These are phyloP conservation scores for Toxotes chatareus DNA, from an alignment of 2,113 vertebrate genomes.

Conservation along the genomic window DNA sequence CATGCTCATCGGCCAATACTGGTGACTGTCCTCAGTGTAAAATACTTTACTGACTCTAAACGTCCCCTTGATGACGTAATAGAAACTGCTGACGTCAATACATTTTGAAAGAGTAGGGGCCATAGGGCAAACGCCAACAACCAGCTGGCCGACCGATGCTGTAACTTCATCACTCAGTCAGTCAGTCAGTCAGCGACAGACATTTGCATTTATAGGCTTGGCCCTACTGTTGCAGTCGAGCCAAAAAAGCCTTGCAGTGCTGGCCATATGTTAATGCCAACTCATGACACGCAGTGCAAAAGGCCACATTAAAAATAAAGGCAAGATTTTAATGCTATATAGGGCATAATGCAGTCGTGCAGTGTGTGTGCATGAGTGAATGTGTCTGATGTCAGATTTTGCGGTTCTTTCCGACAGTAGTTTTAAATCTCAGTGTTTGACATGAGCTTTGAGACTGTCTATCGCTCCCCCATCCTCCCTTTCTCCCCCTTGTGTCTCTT, in stretches of 20 bases:
- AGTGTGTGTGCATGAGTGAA: not conserved
- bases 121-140: too few relatives aligned
- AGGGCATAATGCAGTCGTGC: not conserved
- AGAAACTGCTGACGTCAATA: too few relatives aligned
- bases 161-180: too few relatives aligned
- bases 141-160: too few relatives aligned
- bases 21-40: too few relatives aligned
- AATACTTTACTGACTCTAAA: too few relatives aligned
- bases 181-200: too few relatives aligned
- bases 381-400: slow-evolving; percentile 54
- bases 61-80: too few relatives aligned
- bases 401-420: slow-evolving; percentile 32
- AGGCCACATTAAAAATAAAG: slow-evolving; percentile 41
- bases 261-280: slow-evolving; percentile 11
- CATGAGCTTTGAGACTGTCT: slow-evolving; percentile 53
- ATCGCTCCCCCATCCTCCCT: not conserved
- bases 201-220: too few relatives aligned
- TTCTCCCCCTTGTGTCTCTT: slow-evolving; percentile 26
- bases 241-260: not conserved
- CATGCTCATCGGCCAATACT: too few relatives aligned
- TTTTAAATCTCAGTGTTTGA: slow-evolving; percentile 57
- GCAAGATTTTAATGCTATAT: slow-evolving; percentile 7
- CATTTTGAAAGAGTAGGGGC: too few relatives aligned
- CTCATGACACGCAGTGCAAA: slow-evolving; percentile 22
- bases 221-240: too few relatives aligned